A percentile compares a stretch with the other conserved stretches of the same genome.
phyloP scores from a whole-genome alignment of 2,888 invertebrate genomes.

The Heliothis peltigera region DNA sequence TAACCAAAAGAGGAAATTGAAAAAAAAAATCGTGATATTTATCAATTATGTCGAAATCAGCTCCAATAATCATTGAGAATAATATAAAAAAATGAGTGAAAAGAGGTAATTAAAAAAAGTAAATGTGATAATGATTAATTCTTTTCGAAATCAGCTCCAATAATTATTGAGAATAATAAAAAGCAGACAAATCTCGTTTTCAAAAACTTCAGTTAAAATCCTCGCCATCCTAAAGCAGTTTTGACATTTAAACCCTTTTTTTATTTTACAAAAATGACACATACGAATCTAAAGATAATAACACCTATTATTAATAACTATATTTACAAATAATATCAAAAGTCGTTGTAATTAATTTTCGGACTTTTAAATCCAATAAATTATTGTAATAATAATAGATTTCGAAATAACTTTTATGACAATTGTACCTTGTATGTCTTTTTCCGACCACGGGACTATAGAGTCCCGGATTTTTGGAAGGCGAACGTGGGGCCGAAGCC shows the following conservation, averaged over 20 bases:
- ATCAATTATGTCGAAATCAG: slow-evolving; percentile 35
- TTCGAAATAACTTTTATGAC: slow-evolving; percentile 12
- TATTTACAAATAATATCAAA: slow-evolving; percentile 61
- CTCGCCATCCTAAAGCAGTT: slow-evolving; percentile 25
- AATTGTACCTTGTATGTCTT: neutral
- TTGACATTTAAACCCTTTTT: slow-evolving; percentile 49
- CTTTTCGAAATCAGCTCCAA: slow-evolving; percentile 21
- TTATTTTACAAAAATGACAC: slow-evolving; percentile 63
- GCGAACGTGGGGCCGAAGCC: no score
- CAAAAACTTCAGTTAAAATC: neutral
- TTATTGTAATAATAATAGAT: slow-evolving; percentile 46
- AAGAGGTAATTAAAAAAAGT: neutral
- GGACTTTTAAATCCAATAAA: slow-evolving; percentile 64
- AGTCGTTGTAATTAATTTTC: slow-evolving; percentile 72
- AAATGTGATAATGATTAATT: slow-evolving; percentile 33
- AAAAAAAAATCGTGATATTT: neutral
- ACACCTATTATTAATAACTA: slow-evolving; percentile 55
- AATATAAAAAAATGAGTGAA: slow-evolving; percentile 27
- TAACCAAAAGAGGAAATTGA: neutral
- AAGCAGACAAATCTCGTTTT: slow-evolving; percentile 20
- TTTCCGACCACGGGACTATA: no score
- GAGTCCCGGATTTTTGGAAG: no score
- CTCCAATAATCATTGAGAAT: slow-evolving; percentile 7
- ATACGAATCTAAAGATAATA: slow-evolving; percentile 59
- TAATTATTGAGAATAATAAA: slow-evolving; percentile 4